Evolutionary conservation across 1,140 invertebrate species (phyloP).

Genomic region (roundworm (Caenorhabditis elegans)): DNA sequence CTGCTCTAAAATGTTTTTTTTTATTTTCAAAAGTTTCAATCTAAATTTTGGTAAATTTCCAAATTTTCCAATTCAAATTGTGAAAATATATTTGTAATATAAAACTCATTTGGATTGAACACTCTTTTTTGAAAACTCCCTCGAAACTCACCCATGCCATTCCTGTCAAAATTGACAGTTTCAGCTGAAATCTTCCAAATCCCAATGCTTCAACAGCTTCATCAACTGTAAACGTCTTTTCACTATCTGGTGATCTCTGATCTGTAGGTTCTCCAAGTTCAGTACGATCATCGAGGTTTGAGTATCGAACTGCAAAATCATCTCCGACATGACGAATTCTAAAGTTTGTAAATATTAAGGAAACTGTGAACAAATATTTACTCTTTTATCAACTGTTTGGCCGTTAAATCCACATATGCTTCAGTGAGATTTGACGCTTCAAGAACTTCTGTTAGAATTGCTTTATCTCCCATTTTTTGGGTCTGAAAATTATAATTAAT

Average conservation of each 20-base stretch:
- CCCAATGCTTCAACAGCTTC: conserved; percentile 80
- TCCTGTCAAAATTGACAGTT: conserved; percentile 70
- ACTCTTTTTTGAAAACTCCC: neutral
- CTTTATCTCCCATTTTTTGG: conserved; percentile 59
- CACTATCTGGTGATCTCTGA: neutral
- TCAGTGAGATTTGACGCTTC: conserved; percentile 64
- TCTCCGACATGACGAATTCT: conserved; percentile 45
- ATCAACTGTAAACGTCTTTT: conserved; percentile 79
- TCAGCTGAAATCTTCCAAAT: conserved; percentile 93
- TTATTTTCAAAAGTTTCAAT: no score
- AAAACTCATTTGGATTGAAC: no score
- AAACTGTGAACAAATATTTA: conserved; percentile 44
- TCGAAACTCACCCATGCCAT: conserved; percentile 68
- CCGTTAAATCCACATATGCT: conserved; percentile 59
- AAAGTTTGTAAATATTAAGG: neutral
- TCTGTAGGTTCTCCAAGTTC: conserved; percentile 20
- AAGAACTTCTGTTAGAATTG: conserved; percentile 59
- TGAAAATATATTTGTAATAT: no score
- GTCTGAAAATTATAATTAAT: no score
- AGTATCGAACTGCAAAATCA: conserved; percentile 36
- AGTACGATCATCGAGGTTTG: conserved; percentile 35
- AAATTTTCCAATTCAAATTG: no score
- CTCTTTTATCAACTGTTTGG: conserved; percentile 58
- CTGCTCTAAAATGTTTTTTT: no score
- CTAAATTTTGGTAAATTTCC: no score